Conservation (phyloP, 2,113 vertebrate species). For the Syrmaticus mikado region DNA sequence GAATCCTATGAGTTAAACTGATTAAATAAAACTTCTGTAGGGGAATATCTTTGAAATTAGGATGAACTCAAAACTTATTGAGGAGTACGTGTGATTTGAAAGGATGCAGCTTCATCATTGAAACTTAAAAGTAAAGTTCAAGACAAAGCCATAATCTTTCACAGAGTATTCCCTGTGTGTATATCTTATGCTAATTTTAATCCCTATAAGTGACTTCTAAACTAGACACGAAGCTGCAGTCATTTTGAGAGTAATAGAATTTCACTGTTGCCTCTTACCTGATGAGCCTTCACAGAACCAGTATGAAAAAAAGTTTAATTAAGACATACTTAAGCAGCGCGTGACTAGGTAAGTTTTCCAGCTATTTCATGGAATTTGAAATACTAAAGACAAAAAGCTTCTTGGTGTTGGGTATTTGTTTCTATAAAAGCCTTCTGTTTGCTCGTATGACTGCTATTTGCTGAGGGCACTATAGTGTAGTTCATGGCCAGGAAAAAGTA, state of each 20-base stretch:
- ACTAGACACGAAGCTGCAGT: background rate
- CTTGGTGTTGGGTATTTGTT: background rate
- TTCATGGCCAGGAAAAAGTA: background rate
- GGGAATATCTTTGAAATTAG: slow-evolving; percentile 8
- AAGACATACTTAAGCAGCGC: background rate
- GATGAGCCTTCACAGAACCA: background rate
- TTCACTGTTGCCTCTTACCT: background rate
- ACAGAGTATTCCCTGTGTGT: background rate
- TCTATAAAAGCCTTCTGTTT: background rate
- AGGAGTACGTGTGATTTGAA: slow-evolving; percentile 6
- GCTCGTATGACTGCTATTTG: background rate
- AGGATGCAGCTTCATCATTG: background rate
- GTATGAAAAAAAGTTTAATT: background rate
- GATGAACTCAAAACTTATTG: slow-evolving; percentile 21
- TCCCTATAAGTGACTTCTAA: background rate
- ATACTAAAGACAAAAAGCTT: background rate
- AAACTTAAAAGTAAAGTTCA: background rate
- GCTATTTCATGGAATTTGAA: background rate
- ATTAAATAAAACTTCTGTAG: background rate
- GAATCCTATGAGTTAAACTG: background rate
- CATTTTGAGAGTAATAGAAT: slow-evolving; percentile 28
- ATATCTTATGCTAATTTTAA: slow-evolving; percentile 54
- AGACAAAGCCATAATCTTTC: background rate
- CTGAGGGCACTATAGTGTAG: background rate
- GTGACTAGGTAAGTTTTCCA: background rate